These are phyloP conservation scores for Acrocephalus arundinaceus DNA, from an alignment of 2,113 vertebrate species.

Conservation along the genomic window DNA sequence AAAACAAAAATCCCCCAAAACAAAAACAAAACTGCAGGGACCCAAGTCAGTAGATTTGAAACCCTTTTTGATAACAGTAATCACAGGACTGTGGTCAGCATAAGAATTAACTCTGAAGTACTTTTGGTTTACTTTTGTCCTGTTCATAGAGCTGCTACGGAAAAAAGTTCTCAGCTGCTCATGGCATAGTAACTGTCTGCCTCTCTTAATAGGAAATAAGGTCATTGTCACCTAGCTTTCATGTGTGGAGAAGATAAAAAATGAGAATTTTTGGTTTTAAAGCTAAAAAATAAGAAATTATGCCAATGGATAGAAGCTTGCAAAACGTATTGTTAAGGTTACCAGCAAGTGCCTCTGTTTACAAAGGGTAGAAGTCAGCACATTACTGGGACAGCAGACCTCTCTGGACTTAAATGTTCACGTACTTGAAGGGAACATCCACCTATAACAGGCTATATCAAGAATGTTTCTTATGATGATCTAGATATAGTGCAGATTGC, in stretches of 20 bases:
- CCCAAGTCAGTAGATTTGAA: neutral
- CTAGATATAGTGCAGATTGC: neutral
- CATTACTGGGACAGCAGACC: neutral
- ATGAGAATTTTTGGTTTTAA: neutral
- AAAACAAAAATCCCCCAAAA: too few relatives aligned
- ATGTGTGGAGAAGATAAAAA: neutral
- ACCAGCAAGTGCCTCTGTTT: neutral
- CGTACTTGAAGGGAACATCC: neutral
- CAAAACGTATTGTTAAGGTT: neutral
- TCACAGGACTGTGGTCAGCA: neutral
- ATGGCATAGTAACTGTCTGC: neutral
- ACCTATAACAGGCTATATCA: neutral
- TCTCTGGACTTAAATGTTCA: neutral
- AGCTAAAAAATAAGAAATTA: neutral
- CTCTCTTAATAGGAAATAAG: neutral
- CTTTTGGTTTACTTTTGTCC: neutral
- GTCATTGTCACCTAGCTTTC: neutral
- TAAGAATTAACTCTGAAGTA: neutral
- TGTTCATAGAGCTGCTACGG: neutral
- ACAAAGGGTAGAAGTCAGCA: neutral
- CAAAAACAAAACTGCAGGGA: neutral
- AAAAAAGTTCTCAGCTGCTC: neutral
- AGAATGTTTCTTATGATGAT: neutral
- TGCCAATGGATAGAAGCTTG: fast-evolving
- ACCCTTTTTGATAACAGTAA: neutral